These are phyloP conservation scores for Cistogaster globosa DNA, from an alignment of 2,888 invertebrate genomes.

Conservation along the genomic window DNA sequence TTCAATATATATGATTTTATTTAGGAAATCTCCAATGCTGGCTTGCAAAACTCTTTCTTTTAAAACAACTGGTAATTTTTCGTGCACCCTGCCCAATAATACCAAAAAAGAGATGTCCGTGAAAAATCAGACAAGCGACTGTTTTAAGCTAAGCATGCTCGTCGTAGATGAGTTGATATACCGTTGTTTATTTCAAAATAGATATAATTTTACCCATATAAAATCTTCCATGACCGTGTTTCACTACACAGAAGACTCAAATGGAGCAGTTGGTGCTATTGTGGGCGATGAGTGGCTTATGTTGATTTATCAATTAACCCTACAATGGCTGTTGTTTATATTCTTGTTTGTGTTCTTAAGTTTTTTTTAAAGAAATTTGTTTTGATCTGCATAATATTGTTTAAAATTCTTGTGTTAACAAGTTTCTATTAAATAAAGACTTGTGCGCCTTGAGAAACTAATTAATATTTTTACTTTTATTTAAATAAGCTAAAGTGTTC, in stretches of 20 bases:
- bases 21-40: constrained; percentile 45
- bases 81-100: background rate
- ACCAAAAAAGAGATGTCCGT: background rate
- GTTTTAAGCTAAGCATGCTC: constrained; percentile 45
- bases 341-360: too few species aligned
- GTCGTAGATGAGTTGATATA: constrained; percentile 55
- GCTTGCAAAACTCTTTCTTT: constrained; percentile 19
- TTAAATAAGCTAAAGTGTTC: too few species aligned
- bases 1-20: constrained; percentile 25
- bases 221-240: constrained; percentile 29
- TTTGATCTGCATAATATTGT: too few species aligned
- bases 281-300: background rate
- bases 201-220: background rate
- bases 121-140: constrained; percentile 4
- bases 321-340: too few species aligned
- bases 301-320: background rate
- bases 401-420: too few species aligned
- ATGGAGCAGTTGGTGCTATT: constrained; percentile 9
- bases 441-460: too few species aligned
- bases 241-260: constrained; percentile 42
- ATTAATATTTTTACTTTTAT: too few species aligned
- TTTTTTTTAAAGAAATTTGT: too few species aligned
- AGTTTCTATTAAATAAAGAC: too few species aligned
- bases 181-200: constrained; percentile 54
- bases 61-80: too few species aligned